phyloP scores from a whole-genome alignment of 2,797 vertebrate genomes.

The Galaxias olidus region DNA sequence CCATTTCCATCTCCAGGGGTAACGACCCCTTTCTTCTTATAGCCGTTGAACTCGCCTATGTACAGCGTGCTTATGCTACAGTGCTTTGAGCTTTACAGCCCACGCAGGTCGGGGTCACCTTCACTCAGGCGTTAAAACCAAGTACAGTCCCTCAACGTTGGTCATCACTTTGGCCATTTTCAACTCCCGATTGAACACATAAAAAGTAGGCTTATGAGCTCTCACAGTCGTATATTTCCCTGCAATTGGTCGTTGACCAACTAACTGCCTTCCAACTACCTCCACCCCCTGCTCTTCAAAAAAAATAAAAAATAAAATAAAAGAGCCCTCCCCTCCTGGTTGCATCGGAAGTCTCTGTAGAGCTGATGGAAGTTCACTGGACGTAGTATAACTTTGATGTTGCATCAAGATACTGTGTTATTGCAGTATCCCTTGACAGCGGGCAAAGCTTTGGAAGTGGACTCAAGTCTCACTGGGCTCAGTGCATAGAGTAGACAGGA shows the following conservation, averaged over 20 bases:
- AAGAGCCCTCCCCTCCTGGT: not conserved
- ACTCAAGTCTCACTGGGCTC: no score
- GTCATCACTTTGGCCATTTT: slow-evolving; percentile 55
- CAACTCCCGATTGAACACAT: slow-evolving; percentile 60
- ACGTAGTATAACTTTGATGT: no score
- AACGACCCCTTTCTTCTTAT: slow-evolving; percentile 52
- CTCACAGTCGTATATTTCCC: slow-evolving; percentile 48
- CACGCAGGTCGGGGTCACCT: slow-evolving; percentile 64
- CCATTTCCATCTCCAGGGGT: slow-evolving; percentile 53
- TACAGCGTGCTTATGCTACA: slow-evolving; percentile 41
- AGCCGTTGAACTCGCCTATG: slow-evolving; percentile 48
- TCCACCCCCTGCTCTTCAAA: not conserved
- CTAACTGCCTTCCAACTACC: slow-evolving; percentile 18
- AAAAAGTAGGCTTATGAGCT: slow-evolving; percentile 54
- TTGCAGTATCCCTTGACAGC: no score
- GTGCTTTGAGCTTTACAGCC: slow-evolving; percentile 48
- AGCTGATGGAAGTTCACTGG: no score
- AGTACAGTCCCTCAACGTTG: slow-evolving; percentile 46
- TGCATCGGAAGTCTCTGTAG: no score
- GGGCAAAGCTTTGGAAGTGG: no score
- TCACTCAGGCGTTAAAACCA: slow-evolving; percentile 63
- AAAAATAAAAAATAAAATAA: not conserved
- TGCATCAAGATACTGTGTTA: no score
- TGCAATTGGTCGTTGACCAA: slow-evolving; percentile 43
- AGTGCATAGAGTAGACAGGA: no score